Conservation (phyloP, 2,113 vertebrate species). For the Colossoma macropomum region DNA sequence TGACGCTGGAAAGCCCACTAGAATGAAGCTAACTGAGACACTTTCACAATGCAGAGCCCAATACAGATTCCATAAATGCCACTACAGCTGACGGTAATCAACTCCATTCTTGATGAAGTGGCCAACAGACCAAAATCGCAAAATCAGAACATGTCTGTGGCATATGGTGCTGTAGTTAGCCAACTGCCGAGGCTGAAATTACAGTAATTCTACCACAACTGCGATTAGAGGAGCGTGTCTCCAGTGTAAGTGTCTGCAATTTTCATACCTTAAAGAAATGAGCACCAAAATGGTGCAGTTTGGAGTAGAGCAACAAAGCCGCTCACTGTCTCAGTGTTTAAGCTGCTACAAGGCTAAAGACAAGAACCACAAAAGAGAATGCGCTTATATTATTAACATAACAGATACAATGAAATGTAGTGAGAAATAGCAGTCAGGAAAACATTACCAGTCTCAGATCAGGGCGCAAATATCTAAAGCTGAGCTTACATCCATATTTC, state of each 20-base stretch:
- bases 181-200: conserved; percentile 30
- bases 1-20: neutral
- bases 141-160: conserved; percentile 50
- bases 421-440: neutral
- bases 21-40: neutral
- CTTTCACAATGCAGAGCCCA: neutral
- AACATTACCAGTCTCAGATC: neutral
- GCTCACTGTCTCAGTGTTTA: neutral
- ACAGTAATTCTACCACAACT: conserved; percentile 39
- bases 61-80: conserved; percentile 9
- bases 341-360: neutral
- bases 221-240: conserved; percentile 39
- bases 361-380: neutral
- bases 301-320: conserved; percentile 5
- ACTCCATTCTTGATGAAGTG: conserved; percentile 18
- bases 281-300: conserved; percentile 7
- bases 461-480: neutral
- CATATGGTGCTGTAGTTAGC: conserved; percentile 33
- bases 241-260: conserved; percentile 13
- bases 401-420: neutral
- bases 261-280: conserved; percentile 48
- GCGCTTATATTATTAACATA: neutral
- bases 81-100: conserved; percentile 33
- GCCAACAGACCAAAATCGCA: conserved; percentile 25
- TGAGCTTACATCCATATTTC: neutral